Base-by-base conservation (phyloP, 2,797 vertebrate genomes). In the Lindbergichthys nudifrons region DNA sequence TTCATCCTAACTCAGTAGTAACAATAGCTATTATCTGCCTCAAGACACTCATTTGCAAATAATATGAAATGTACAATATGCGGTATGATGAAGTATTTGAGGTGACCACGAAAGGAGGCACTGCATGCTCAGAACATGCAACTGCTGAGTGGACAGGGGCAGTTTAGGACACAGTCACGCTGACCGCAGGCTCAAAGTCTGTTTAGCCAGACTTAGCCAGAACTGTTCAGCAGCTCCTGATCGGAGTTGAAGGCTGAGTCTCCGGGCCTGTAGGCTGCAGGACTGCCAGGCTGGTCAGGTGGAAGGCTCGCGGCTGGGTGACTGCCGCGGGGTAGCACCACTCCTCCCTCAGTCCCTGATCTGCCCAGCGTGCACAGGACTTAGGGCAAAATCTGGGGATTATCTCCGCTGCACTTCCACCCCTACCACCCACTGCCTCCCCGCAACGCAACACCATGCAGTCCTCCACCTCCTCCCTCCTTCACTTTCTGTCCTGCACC, bases 341-440 rank as follows among this genome's bases (percentile, higher is more conserved):
- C 94, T 93, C 94, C 95, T 94, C 95, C 94, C 93, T 90, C 93
- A 79, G 82, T 42, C 85, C 93, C 95, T 96, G 95, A 97, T 94
- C 96, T 95, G 89, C 73, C 86, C 85, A 93, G 93, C 95, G 92
- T 95, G 95, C 94, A 93, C 84, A 69, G 92, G 92, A 95, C 94
- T 97, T 96, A 96, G 59, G 77, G 84, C 83, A 93, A 95, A 96
- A 97, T 96, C 95, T 75, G 72, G 67, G 92, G 94, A 94, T 95
- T 94, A 95, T 93, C 92, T 92, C 87, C 70, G 50, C 81, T 86
- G 83, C 91, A 93, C 89, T 93, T 92, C 90, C 92, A 93, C 88
- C 90, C 77, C 87, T 92, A 79, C 90, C 90, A 90, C 89, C 86
- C 91, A 92, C 91, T 59, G 63, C 69, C 78, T 83, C 67, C 65